phyloP scores from a whole-genome alignment of 2,113 vertebrate species.

The Chloropsis hardwickii region DNA sequence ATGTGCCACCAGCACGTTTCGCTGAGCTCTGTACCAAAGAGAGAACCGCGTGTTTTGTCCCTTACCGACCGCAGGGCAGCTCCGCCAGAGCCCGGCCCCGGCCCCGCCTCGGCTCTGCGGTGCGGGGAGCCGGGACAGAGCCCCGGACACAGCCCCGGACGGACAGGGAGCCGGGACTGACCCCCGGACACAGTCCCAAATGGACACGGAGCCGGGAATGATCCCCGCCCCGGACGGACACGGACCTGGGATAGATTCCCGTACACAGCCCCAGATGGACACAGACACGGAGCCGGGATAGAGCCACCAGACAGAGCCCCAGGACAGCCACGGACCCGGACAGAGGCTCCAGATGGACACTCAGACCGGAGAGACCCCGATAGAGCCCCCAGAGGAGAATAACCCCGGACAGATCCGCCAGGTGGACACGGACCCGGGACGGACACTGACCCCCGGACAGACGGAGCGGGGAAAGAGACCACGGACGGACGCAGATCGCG shows the following conservation, averaged over 20 bases:
- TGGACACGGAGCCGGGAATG: background rate
- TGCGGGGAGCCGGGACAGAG: background rate
- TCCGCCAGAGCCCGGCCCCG: background rate
- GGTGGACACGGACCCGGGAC: background rate
- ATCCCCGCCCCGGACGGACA: background rate
- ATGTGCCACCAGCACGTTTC: background rate
- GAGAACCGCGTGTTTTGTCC: background rate
- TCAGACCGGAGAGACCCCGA: background rate
- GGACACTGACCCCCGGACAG: background rate
- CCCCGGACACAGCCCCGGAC: background rate
- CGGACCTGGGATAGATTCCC: background rate
- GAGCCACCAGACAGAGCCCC: background rate
- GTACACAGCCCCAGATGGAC: background rate
- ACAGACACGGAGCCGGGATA: accelerated
- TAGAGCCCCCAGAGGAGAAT: background rate
- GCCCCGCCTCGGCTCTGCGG: background rate
- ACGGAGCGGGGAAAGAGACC: too few relatives aligned
- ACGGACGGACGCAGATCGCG: background rate
- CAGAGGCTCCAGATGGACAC: background rate
- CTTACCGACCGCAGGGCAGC: background rate
- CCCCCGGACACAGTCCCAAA: too few relatives aligned
- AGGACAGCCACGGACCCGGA: too few relatives aligned
- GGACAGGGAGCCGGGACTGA: background rate
- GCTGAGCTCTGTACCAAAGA: accelerated
- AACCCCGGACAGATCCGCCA: background rate